phyloP scores from a whole-genome alignment of 2,113 vertebrate species.

The Vidua macroura region DNA sequence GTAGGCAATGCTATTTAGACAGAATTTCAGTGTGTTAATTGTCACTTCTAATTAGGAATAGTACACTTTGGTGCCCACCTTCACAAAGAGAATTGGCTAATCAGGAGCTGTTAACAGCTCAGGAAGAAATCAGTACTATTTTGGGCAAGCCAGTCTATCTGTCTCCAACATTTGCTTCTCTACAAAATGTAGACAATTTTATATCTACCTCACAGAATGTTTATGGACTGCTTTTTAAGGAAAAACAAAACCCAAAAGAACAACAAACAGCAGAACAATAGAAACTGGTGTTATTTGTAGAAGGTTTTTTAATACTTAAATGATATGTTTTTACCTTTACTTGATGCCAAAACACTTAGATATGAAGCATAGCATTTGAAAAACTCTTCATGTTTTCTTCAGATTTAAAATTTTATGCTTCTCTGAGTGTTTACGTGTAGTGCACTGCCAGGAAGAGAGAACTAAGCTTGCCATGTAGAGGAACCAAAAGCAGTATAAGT shows the following conservation, averaged over 20 bases:
- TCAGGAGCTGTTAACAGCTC: constrained; percentile 14
- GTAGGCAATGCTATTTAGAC: not conserved
- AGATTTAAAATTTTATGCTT: not conserved
- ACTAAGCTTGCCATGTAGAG: not conserved
- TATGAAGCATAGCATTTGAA: not conserved
- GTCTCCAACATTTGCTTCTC: not conserved
- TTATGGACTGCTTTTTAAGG: not conserved
- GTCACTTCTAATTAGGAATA: not conserved
- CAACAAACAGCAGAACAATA: not conserved
- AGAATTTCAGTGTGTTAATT: constrained; percentile 14
- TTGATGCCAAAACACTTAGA: not conserved
- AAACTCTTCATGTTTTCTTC: not conserved
- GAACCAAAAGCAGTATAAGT: not conserved
- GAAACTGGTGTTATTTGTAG: not conserved
- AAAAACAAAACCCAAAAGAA: not conserved
- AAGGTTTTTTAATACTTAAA: not conserved
- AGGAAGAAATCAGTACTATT: not conserved
- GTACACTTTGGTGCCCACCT: not conserved
- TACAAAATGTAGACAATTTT: not conserved
- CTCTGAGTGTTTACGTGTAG: not conserved
- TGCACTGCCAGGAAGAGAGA: not conserved
- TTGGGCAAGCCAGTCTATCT: not conserved
- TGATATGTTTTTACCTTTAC: not conserved
- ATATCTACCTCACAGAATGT: not conserved
- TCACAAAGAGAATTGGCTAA: constrained; percentile 16